Evolutionary conservation across 2,113 vertebrate genomes (phyloP), one percentile per base, ranked within the genome.

Genomic region (Cochlearius cochlearius): DNA sequence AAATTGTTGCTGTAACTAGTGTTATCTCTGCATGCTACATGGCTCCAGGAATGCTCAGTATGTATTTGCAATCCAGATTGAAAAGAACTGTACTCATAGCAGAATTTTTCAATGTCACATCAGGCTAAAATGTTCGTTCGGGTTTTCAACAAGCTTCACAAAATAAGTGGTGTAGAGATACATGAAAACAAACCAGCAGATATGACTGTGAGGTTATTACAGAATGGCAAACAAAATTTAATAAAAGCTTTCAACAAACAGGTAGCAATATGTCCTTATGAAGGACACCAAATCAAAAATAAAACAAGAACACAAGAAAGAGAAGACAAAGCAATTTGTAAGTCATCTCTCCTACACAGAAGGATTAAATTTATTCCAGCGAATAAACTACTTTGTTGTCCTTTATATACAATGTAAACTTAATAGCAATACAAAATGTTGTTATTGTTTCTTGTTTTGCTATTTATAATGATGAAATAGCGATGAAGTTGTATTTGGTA

Each of bases 1-100:
- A 94, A 91, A 92, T 85, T 78, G 69, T 72, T 84, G 88, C 86
- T 64, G 80, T 92, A 95, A 95, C 88, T 84, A 82, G 72, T 55
- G 36, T 91, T 91, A 63, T 90, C 72, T 95, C 86, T 92, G 86
- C 36, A 62, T 49, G 72, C 81, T 87, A 50, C 83, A 85, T 92
- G 87, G 73, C 91, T 91, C 47, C 75, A 80, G 72, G 45, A 96
- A 90, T 4, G 8, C 71, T 91, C 66, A 66, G 20, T 34, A 43
- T 32, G 59, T 58, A 68, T 72, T 85, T 96, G 69, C 80, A 91
- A 94, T 17, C 53, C 84, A 82, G 60, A 60, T 1, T 92, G 72
- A 81, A 94, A 84, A 87, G 55, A 84, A 72, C 60, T 26, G 17
- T 59, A 74, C 66, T 86, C 34, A 32, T 2, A 56, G 73, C 52